Conservation (phyloP, 92 coral and sea anemone genomes). For the Nematostella vectensis region DNA sequence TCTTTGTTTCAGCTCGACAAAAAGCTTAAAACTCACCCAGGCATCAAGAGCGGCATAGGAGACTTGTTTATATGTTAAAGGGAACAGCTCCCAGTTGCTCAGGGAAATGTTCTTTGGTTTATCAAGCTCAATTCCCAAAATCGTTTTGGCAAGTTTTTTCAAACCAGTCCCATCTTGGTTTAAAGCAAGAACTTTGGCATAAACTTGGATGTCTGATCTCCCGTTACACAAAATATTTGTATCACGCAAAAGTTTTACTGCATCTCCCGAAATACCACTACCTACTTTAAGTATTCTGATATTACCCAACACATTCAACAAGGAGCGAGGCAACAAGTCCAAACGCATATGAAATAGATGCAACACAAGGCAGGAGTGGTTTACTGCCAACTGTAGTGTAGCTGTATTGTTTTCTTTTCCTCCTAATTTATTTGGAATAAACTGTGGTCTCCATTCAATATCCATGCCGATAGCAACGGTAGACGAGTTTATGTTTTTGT, state of each 20-base stretch:
- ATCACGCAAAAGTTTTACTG: constrained; percentile 41
- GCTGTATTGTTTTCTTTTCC: constrained; percentile 82
- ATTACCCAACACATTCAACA: constrained; percentile 27
- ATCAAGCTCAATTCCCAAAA: constrained; percentile 40
- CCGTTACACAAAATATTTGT: constrained; percentile 52
- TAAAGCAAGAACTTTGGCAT: constrained; percentile 34
- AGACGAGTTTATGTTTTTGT: constrained; percentile 46
- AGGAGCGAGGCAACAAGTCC: constrained; percentile 35
- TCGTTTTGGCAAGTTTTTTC: constrained; percentile 33
- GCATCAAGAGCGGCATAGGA: constrained; percentile 81
- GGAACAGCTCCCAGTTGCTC: constrained; percentile 77
- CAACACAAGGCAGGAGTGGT: constrained; percentile 51
- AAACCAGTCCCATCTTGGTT: constrained; percentile 29
- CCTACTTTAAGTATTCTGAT: constrained; percentile 60
- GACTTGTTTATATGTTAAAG: constrained; percentile 35
- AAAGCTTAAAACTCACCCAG: constrained; percentile 65
- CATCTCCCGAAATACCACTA: constrained; percentile 62
- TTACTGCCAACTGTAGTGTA: constrained; percentile 69
- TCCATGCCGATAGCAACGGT: constrained; percentile 68
- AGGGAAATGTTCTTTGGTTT: constrained; percentile 37
- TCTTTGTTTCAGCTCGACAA: constrained; percentile 25
- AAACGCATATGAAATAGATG: constrained; percentile 42
- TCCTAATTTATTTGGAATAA: constrained; percentile 60
- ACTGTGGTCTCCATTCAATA: constrained; percentile 95
- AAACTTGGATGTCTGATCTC: constrained; percentile 42